Percentiles rank a stretch among this genome's conserved stretches.
Conservation (phyloP, 37 sponge, comb jelly and placozoan species). For the Bolinopsis microptera region DNA sequence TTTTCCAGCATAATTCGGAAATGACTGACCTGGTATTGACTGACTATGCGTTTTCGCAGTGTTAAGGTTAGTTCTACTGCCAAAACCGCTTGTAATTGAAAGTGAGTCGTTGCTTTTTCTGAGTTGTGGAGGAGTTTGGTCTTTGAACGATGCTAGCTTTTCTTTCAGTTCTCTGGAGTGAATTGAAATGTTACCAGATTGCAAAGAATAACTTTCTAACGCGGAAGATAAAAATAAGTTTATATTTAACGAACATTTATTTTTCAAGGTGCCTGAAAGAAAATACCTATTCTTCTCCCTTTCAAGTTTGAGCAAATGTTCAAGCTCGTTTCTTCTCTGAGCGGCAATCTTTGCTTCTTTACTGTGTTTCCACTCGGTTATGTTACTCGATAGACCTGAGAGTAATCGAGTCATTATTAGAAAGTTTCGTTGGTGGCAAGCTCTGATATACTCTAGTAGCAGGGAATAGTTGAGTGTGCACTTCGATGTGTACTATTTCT, state of each 20-base stretch:
- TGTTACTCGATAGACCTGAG: conserved; percentile 27
- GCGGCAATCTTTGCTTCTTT: conserved; percentile 55
- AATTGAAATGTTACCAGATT: neutral
- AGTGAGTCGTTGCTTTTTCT: conserved; percentile 13
- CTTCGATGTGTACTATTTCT: too few species aligned
- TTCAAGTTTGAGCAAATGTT: conserved; percentile 4
- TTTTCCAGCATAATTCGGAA: too few species aligned
- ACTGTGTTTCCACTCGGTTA: conserved; percentile 48
- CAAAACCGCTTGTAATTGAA: conserved; percentile 18
- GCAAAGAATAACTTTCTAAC: neutral
- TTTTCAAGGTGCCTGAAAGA: too few species aligned
- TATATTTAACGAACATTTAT: neutral
- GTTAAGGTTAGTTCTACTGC: neutral
- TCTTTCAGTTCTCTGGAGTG: conserved; percentile 4
- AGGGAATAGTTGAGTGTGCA: too few species aligned
- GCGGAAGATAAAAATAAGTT: neutral
- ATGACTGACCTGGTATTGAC: too few species aligned
- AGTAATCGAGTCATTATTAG: neutral
- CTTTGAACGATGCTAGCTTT: conserved; percentile 1
- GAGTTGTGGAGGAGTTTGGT: conserved; percentile 2
- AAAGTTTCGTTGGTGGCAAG: too few species aligned
- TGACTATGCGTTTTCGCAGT: neutral
- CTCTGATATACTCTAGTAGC: too few species aligned
- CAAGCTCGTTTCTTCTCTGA: conserved; percentile 6
- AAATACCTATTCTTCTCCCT: conserved; percentile 5